Base-by-base conservation (phyloP, 2,888 invertebrate genomes). In the Amaurobius ferox region DNA sequence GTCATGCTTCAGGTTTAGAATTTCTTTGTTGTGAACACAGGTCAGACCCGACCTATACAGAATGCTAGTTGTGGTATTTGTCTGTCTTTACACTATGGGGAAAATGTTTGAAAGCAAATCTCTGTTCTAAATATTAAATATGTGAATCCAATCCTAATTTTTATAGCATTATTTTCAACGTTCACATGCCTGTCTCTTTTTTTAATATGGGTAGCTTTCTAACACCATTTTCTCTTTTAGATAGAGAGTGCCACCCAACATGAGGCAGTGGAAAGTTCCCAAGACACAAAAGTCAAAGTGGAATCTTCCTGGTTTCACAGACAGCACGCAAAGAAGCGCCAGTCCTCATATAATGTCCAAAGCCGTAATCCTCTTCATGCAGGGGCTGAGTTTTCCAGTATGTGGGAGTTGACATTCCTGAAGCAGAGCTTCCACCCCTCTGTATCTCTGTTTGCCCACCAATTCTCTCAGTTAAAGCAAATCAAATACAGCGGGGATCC, bases 401-500 rank as follows among this genome's bases (percentile, higher is more conserved):
- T 95, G 86, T 92, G 94, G 72, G 99, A 99, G 91, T 92, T 99
- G n/a, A 89, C 93, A 11, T 91, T 93, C 0, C 92, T 99, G 0
- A 91, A 93, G 16, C 23, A 92, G 0, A 97, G 99, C 91, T 97
- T 94, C 91, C 99, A 99, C 92, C 99, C 99, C 0, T 95, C 97
- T 0, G 96, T 98, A 0, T 93, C 95, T 67, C 92, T 98, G 81
- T 99, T 98, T 92, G 97, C 98, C 0, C 93, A 94, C 66, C 95
- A 94, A 89, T 92, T 99, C 5, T 90, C 96, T 0, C 93, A 95
- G 92, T 91, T 93, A 76, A 89, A 90, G 39, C 71, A 67, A 9
- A 94, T 98, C 74, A 94, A 94, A 40, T 99, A 99, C 91, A 94
- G 94, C 81, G 98, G 99, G 0, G 98, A 99, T 91, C 98, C 99